Percentiles rank a stretch among this genome's conserved stretches.
Conservation (phyloP, 2,888 invertebrate genomes). For the Andricus curvator region DNA sequence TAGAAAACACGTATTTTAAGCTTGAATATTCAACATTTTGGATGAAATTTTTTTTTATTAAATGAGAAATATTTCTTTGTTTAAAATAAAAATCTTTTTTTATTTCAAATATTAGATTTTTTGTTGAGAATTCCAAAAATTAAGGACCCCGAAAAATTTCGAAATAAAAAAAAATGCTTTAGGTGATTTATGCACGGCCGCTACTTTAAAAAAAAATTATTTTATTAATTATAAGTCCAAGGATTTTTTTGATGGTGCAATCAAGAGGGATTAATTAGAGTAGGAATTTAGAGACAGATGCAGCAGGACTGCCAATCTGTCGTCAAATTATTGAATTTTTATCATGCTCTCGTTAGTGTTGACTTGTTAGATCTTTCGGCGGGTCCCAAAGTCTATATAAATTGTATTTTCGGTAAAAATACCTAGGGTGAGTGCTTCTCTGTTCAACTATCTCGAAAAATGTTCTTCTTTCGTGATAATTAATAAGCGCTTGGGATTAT, state of each 20-base stretch:
- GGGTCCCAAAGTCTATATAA: constrained; percentile 21
- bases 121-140: no score
- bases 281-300: constrained; percentile 53
- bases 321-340: constrained; percentile 57
- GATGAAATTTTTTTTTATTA: no score
- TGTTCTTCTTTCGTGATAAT: background rate
- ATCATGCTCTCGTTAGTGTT: constrained; percentile 38
- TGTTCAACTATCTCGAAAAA: background rate
- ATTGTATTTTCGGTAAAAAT: constrained; percentile 14
- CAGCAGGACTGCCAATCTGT: constrained; percentile 62
- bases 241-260: constrained; percentile 13
- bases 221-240: background rate
- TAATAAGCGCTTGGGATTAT: background rate
- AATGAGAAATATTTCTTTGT: no score
- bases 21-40: no score
- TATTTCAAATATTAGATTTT: no score
- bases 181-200: no score
- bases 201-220: no score
- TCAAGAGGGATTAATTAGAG: constrained; percentile 22
- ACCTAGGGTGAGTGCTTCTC: constrained; percentile 3
- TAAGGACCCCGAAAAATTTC: no score
- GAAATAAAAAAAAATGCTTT: no score
- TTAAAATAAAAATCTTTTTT: no score
- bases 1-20: no score
- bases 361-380: constrained; percentile 32